Evolutionary conservation across 2,797 vertebrate species (phyloP), one percentile per base, ranked within the genome.

Genomic region (Enteromius trimaculatus): DNA sequence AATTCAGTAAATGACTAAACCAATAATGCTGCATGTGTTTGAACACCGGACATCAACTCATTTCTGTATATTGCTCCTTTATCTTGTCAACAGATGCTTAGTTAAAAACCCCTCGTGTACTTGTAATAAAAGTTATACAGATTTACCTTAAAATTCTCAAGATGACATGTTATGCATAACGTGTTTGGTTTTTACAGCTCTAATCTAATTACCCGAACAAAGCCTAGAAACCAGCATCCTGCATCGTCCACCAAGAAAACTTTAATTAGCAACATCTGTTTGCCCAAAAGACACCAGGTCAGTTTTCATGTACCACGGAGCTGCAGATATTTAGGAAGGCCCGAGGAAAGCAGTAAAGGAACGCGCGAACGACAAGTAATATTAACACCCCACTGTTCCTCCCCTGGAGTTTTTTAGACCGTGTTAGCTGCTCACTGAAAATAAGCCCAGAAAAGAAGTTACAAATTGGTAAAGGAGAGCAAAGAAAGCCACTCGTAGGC

Each of bases 221-320:
- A 60, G 55, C 29, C 70, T 7, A 8, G 68, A 34, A 37, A 65
- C 26, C 68, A 17, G 19, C 55, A 62, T 49, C 42, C 39, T 37
- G 42, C 26, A 3, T 17, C 7, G 21, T 21, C 62, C 72, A 76
- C n/a, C 62, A 82, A 68, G 3, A 44, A 44, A 76, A 29, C 21
- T 10, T 65, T 19, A 51, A 82, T 82, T 66, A 55, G 31, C 47
- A 55, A 66, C 17, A 65, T 65, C 34, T 42, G 39, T 55, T 31
- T 51, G 31, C 70, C 80, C 70, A 65, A 64, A 72, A 75, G 44
- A 72, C 42, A 65, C 42, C 80, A 81, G 70, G 70, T 75, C 58
- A 75, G 55, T 39, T 51, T 29, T 29, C 31, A 51, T 53, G 60
- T 82, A 42, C 55, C 37, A 55, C 13, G 0, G 21, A 49, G 69